phyloP scores from a whole-genome alignment of 2,888 invertebrate genomes.

The Oligia fasciuncula region DNA sequence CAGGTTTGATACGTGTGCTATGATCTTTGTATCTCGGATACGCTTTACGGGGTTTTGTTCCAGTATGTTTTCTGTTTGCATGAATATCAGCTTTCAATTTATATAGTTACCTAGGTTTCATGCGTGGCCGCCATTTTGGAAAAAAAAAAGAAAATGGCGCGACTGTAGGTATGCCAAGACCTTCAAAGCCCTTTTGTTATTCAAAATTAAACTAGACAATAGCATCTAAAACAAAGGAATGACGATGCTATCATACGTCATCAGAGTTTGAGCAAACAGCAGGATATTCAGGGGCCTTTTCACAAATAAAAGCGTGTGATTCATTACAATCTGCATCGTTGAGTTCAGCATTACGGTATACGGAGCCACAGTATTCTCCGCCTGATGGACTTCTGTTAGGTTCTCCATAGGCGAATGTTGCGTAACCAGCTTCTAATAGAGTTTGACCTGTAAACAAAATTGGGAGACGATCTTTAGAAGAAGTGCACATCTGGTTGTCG shows the following conservation, averaged over 20 bases:
- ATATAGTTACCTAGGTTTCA: too few relatives aligned
- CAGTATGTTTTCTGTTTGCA: too few relatives aligned
- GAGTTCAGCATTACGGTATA: constrained; percentile 66
- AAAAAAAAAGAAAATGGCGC: too few relatives aligned
- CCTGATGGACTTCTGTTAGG: constrained; percentile 68
- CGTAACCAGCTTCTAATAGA: constrained; percentile 72
- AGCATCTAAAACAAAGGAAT: not conserved
- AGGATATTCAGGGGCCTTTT: constrained; percentile 44
- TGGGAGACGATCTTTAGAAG: not conserved
- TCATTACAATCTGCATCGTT: constrained; percentile 70
- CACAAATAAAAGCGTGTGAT: constrained; percentile 39
- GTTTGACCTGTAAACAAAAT: constrained; percentile 68
- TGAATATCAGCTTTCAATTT: too few relatives aligned
- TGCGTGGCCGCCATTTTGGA: too few relatives aligned
- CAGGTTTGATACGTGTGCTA: too few relatives aligned
- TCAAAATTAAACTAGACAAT: not conserved
- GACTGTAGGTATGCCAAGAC: too few relatives aligned
- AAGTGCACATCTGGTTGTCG: not conserved
- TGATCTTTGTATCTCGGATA: too few relatives aligned
- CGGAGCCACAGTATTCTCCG: constrained; percentile 71
- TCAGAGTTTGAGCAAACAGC: constrained; percentile 29
- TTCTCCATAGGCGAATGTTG: constrained; percentile 67
- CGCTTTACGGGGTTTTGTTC: too few relatives aligned
- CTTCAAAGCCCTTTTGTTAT: too few relatives aligned
- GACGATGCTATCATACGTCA: not conserved